Evolutionary conservation across 30 jellyfish, hydroid and myxozoan species (phyloP).

Genomic region (Aurelia sp.): DNA sequence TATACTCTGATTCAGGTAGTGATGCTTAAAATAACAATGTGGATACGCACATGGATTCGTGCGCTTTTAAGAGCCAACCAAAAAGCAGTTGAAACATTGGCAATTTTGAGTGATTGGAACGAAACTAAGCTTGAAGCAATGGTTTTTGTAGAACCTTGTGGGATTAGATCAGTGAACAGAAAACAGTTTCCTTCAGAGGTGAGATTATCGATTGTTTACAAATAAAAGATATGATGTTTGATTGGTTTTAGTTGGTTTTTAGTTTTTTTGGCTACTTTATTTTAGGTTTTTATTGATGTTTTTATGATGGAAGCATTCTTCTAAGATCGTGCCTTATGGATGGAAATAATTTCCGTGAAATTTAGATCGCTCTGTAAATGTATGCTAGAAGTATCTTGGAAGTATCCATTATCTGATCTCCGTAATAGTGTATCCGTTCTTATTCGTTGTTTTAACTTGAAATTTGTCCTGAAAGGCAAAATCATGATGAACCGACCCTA

Average conservation of each 20-base stretch:
- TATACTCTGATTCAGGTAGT: too few species aligned
- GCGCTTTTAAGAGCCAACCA: too few species aligned
- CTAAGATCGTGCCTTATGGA: conserved; percentile 19
- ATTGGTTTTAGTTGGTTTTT: too few species aligned
- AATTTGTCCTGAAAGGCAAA: too few species aligned
- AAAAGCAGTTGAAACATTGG: too few species aligned
- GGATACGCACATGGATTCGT: too few species aligned
- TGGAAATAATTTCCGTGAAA: conserved; percentile 60
- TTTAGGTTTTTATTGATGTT: conserved; percentile 36
- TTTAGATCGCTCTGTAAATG: conserved; percentile 53
- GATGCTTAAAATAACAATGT: too few species aligned
- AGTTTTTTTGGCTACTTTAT: background rate
- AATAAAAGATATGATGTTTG: too few species aligned
- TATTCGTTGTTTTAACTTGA: background rate
- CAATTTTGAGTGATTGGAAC: too few species aligned
- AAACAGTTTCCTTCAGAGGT: background rate
- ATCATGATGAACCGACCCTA: too few species aligned
- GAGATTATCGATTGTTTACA: background rate
- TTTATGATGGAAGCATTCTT: conserved; percentile 22
- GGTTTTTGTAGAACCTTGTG: background rate
- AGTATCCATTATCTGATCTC: conserved; percentile 15
- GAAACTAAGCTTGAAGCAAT: background rate
- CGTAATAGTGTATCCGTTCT: background rate
- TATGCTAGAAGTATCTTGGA: conserved; percentile 25
- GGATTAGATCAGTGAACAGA: background rate